Conservation (phyloP, 2,797 vertebrate species). For the Nasua narica region DNA sequence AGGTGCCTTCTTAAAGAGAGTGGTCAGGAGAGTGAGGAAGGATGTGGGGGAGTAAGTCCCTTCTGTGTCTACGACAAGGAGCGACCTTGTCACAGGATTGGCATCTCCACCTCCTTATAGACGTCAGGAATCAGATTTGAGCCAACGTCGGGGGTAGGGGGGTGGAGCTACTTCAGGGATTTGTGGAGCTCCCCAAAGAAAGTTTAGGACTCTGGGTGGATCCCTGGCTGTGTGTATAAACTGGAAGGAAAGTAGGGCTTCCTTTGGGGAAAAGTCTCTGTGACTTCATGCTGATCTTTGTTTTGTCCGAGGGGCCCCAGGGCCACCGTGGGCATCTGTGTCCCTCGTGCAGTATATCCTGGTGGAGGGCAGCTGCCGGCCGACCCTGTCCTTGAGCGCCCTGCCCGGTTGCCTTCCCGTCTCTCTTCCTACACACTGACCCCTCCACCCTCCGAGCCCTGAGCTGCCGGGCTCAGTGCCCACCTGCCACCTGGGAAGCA, state of each 20-base stretch:
- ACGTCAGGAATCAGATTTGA: background rate
- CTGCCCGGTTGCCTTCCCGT: background rate
- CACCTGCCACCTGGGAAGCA: background rate
- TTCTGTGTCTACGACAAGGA: background rate
- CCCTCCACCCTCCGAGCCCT: background rate
- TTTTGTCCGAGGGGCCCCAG: background rate
- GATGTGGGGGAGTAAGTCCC: background rate
- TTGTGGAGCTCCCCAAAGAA: background rate
- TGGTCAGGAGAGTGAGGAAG: background rate
- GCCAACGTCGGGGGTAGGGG: rapidly evolving
- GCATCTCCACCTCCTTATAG: background rate
- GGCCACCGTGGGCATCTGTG: rapidly evolving
- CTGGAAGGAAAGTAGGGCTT: too few species aligned
- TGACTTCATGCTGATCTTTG: background rate
- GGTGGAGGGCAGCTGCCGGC: rapidly evolving
- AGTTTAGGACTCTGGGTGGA: background rate
- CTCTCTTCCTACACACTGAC: background rate
- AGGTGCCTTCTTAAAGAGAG: background rate
- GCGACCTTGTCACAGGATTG: rapidly evolving
- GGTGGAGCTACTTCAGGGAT: background rate
- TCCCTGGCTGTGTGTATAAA: background rate
- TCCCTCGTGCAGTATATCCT: background rate
- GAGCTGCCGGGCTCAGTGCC: background rate
- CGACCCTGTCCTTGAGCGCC: background rate
- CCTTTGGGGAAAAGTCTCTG: background rate